Evolutionary conservation across 2,797 vertebrate genomes (phyloP).

Genomic region (Cryptoprocta ferox): DNA sequence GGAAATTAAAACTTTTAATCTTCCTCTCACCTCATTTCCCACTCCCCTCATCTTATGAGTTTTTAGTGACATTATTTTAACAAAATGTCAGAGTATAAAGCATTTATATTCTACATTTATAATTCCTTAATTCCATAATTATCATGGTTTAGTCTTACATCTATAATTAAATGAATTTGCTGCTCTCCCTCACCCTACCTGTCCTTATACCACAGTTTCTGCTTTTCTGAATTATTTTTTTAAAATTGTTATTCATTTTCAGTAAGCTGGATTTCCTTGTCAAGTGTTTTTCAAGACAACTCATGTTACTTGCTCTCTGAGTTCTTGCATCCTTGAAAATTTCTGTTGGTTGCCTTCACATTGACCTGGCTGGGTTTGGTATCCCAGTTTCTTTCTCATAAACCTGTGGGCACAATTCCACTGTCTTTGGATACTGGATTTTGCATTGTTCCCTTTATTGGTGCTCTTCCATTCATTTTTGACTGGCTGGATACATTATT

Average conservation of each 20-base stretch:
- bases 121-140: constrained; percentile 62
- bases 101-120: constrained; percentile 50
- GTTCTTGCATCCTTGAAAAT: not conserved
- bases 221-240: constrained; percentile 50
- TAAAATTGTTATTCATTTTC: not conserved
- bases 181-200: not conserved
- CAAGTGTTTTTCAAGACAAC: not conserved
- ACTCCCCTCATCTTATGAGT: constrained; percentile 58
- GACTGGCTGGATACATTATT: not conserved
- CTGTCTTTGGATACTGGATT: not conserved
- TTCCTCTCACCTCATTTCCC: constrained; percentile 70
- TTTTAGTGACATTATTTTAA: constrained; percentile 45
- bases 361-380: not conserved
- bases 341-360: not conserved
- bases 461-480: not conserved
- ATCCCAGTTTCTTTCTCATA: not conserved
- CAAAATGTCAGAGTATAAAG: constrained; percentile 36
- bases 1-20: constrained; percentile 80
- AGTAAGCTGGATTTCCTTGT: constrained; percentile 34
- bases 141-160: constrained; percentile 49
- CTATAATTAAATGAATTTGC: constrained; percentile 61
- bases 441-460: not conserved
- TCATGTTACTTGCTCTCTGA: not conserved
- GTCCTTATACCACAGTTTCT: not conserved
- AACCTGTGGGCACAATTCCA: not conserved